Base-by-base conservation (phyloP, 2,797 vertebrate genomes). In the Crenichthys baileyi region DNA sequence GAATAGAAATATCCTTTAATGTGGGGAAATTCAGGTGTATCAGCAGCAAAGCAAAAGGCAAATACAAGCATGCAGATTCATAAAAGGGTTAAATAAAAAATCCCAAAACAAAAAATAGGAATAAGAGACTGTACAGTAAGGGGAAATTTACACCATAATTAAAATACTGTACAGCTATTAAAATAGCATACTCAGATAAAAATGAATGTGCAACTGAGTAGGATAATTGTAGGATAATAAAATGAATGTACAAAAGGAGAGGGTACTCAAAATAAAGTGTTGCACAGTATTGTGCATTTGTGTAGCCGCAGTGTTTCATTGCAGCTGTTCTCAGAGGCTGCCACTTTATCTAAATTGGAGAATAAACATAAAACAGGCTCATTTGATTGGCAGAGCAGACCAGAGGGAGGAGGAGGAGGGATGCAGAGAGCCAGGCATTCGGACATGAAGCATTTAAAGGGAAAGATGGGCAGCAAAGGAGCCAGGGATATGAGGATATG, bases 321-420 rank as follows among this genome's bases (percentile, higher is more conserved):
- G 24, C 65, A 61, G 68, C 83, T 50, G 72, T 81, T 81, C 80
- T 68, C 58, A 46, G 41, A 68, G n/a, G 41, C 78, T 84, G 70
- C 65, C 24, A 48, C 75, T 75, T 90, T 67, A 88, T 83, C 80
- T 78, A 67, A 85, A 89, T 84, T 75, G 20, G 72, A 79, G 70
- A 80, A 7, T 79, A 85, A 87, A 94, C 85, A 85, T 73, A 88
- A 87, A 93, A 85, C 88, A 93, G 89, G 44, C 87, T 85, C 7
- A 92, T 91, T 87, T 93, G 92, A 94, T 91, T 85, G 93, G 93
- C 93, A 88, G 81, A 61, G 58, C 67, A 79, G 80, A 89, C 88
- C 78, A 80, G 80, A 83, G 85, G 79, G 77, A 84, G 73, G 80
- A 75, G 83, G 81, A 67, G 22, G 78, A 80, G 82, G 63, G 83